Percentiles rank a stretch among this genome's conserved stretches.
These are phyloP conservation scores for Dynastes grantii DNA, from an alignment of 2,888 invertebrate genomes.

Conservation along the genomic window DNA sequence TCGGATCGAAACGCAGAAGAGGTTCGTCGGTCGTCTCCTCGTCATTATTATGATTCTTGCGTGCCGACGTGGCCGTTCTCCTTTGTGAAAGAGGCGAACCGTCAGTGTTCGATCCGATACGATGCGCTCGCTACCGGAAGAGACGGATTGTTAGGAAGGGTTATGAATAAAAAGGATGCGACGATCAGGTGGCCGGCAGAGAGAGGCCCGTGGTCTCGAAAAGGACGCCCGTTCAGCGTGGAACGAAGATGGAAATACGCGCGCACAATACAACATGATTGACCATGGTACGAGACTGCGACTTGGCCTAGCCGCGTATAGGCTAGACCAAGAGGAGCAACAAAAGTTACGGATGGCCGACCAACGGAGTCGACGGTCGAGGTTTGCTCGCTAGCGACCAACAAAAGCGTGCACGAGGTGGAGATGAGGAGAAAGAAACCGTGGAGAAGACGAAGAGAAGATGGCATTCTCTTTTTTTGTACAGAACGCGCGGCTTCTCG, in stretches of 20 bases:
- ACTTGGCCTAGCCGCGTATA: conserved; percentile 55
- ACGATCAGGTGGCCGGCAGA: conserved; percentile 49
- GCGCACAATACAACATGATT: conserved; percentile 38
- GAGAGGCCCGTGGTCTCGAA: conserved; percentile 6
- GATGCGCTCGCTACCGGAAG: conserved; percentile 59
- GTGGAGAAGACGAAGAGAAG: conserved; percentile 5
- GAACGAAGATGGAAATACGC: conserved; percentile 28
- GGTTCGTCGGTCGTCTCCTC: neutral
- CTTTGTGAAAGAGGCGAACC: conserved; percentile 49
- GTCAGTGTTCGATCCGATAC: neutral
- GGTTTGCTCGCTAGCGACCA: conserved; percentile 26
- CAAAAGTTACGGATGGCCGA: conserved; percentile 50
- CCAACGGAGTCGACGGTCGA: conserved; percentile 31
- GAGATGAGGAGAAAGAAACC: neutral
- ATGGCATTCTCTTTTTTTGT: neutral
- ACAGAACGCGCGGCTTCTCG: conserved; percentile 1
- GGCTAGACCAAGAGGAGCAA: conserved; percentile 46
- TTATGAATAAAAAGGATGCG: conserved; percentile 62
- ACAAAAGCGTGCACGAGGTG: conserved; percentile 14
- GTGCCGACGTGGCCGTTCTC: conserved; percentile 41
- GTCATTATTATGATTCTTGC: conserved; percentile 36
- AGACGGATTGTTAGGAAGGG: conserved; percentile 60
- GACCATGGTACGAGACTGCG: conserved; percentile 55
- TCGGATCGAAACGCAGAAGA: neutral
- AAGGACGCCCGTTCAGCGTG: conserved; percentile 22